phyloP scores from a whole-genome alignment of 2,888 invertebrate species.

The Leptopilina drosophilae region DNA sequence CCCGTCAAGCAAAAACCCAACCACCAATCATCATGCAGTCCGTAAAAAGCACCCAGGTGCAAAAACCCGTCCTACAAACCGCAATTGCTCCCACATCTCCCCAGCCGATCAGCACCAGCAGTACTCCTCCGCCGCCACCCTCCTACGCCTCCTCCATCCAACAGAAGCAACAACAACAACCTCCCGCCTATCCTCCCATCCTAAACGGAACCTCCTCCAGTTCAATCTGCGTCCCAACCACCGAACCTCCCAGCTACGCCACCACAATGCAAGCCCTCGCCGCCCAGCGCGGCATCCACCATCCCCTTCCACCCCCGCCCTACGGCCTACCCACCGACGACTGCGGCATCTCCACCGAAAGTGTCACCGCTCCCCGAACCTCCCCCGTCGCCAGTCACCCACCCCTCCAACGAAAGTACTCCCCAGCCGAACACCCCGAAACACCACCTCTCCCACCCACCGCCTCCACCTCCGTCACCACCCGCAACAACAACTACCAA shows the following conservation, averaged over 20 bases:
- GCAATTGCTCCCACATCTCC: slow-evolving; percentile 95
- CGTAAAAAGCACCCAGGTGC: slow-evolving; percentile 96
- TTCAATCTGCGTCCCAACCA: slow-evolving; percentile 83
- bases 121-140: slow-evolving; percentile 86
- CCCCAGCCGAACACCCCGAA: slow-evolving; percentile 78
- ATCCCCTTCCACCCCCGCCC: slow-evolving; percentile 82
- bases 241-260: slow-evolving; percentile 94
- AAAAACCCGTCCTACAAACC: slow-evolving; percentile 95
- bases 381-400: slow-evolving; percentile 80
- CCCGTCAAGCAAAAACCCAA: slow-evolving; percentile 92
- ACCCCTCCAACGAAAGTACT: slow-evolving; percentile 85
- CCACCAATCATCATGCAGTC: slow-evolving; percentile 98
- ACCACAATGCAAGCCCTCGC: slow-evolving; percentile 90
- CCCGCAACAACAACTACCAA: slow-evolving; percentile 73
- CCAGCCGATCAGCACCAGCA: slow-evolving; percentile 79
- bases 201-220: slow-evolving; percentile 73
- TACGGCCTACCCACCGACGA: slow-evolving; percentile 79
- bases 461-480: slow-evolving; percentile 81
- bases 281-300: slow-evolving; percentile 83
- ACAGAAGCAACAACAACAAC: slow-evolving; percentile 82
- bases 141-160: slow-evolving; percentile 90
- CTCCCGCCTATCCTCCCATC: slow-evolving; percentile 79
- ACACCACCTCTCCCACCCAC: slow-evolving; percentile 79
- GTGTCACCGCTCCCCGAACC: slow-evolving; percentile 77
- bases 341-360: slow-evolving; percentile 76